Evolutionary conservation across 2,888 invertebrate genomes (phyloP).

Genomic region (Allolobophora icterica): DNA sequence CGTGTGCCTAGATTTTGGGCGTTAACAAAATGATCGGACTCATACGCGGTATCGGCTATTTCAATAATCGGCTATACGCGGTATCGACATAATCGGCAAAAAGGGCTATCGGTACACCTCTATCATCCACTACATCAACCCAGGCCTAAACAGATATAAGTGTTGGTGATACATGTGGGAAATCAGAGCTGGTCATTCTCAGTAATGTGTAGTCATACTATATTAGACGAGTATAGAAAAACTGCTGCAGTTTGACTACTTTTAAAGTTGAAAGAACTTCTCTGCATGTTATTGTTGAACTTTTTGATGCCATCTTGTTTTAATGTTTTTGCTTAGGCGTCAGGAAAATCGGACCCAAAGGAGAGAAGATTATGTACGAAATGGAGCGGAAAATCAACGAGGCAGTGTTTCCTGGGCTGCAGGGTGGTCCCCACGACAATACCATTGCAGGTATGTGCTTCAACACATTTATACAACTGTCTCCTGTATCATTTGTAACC

Average conservation of each 20-base stretch:
- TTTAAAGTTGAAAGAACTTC: background rate
- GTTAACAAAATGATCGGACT: too few relatives aligned
- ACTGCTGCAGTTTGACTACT: background rate
- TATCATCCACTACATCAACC: too few relatives aligned
- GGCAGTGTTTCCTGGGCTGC: constrained; percentile 90
- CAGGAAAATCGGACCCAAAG: constrained; percentile 78
- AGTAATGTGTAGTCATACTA: too few relatives aligned
- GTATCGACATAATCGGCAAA: too few relatives aligned
- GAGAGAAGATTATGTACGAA: constrained; percentile 85
- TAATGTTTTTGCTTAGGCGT: constrained; percentile 70
- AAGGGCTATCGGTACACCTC: too few relatives aligned
- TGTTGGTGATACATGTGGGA: too few relatives aligned
- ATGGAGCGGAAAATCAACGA: constrained; percentile 85
- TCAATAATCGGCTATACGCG: too few relatives aligned
- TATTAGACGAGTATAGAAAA: background rate
- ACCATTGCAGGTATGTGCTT: constrained; percentile 81
- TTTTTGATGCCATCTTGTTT: background rate
- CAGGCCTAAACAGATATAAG: too few relatives aligned
- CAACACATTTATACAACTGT: background rate
- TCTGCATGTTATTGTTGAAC: background rate
- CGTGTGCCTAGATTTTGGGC: too few relatives aligned
- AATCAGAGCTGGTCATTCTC: too few relatives aligned
- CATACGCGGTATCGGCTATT: too few relatives aligned
- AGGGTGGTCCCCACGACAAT: constrained; percentile 97
- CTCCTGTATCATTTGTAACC: background rate